Percentiles rank a stretch among this genome's conserved stretches.
phyloP scores from a whole-genome alignment of 2,797 vertebrate genomes.

The Hafferia zeledoni region DNA sequence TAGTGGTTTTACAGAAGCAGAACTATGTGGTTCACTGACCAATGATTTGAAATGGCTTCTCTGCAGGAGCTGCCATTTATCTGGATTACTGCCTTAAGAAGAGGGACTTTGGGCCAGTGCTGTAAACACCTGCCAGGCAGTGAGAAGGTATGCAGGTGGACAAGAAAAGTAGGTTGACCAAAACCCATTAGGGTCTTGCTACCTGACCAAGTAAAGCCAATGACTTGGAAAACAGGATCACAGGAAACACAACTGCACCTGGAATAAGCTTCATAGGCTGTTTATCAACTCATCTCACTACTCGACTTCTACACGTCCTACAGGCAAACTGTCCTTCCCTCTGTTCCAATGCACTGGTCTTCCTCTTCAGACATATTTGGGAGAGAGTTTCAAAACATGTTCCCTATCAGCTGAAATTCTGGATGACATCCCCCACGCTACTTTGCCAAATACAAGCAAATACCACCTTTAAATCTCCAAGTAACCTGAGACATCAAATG shows the following conservation, averaged over 20 bases:
- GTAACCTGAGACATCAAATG: accelerated
- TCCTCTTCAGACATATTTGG: neutral
- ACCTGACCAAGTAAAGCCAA: neutral
- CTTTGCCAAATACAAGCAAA: neutral
- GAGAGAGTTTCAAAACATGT: neutral
- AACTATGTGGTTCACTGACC: constrained; percentile 30
- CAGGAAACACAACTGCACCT: neutral
- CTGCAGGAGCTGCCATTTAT: neutral
- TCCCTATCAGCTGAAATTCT: neutral
- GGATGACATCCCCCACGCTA: neutral
- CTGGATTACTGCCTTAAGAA: neutral
- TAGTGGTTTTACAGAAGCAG: constrained; percentile 38
- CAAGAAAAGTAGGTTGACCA: neutral
- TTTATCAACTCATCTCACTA: neutral
- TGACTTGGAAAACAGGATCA: neutral
- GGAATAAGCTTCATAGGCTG: neutral
- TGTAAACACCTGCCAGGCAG: neutral
- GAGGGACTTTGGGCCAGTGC: neutral
- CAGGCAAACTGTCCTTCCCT: neutral
- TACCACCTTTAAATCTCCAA: neutral
- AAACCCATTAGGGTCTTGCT: neutral
- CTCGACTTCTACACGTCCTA: neutral
- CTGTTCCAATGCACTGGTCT: neutral
- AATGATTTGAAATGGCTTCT: constrained; percentile 5
- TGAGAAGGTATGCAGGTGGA: neutral